Evolutionary conservation across 2,113 vertebrate genomes (phyloP).

Genomic region (Oryzias javanicus): DNA sequence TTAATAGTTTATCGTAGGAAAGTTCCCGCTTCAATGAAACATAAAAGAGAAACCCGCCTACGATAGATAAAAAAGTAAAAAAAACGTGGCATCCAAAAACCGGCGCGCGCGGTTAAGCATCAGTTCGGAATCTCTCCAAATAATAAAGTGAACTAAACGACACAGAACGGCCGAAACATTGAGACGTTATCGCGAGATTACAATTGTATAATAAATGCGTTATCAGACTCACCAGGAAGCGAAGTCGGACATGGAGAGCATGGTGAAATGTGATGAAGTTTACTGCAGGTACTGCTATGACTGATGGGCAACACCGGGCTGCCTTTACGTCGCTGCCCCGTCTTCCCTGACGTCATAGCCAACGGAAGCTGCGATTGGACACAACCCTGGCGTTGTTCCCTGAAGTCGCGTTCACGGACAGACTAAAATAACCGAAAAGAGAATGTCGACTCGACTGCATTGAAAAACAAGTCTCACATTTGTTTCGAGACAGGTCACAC

Average conservation of each 20-base stretch:
- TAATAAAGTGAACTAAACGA: no score
- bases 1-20: no score
- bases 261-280: not conserved
- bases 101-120: no score
- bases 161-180: no score
- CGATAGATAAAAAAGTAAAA: no score
- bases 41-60: no score
- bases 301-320: not conserved
- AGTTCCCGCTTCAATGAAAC: no score
- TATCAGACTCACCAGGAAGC: not conserved
- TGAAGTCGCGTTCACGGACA: slow-evolving; percentile 11
- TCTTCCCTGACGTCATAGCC: slow-evolving; percentile 2
- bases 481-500: no score
- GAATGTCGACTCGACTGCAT: not conserved
- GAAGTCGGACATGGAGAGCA: not conserved
- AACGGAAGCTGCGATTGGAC: slow-evolving; percentile 28
- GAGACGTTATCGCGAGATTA: not conserved
- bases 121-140: no score
- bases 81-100: no score
- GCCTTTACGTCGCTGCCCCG: not conserved
- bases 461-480: not conserved
- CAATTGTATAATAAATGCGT: not conserved
- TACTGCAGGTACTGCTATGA: not conserved
- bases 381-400: slow-evolving; percentile 11
- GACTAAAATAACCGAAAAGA: not conserved